Evolutionary conservation across 2,797 vertebrate species (phyloP).

Genomic region (Scolopax bukidnonensis): DNA sequence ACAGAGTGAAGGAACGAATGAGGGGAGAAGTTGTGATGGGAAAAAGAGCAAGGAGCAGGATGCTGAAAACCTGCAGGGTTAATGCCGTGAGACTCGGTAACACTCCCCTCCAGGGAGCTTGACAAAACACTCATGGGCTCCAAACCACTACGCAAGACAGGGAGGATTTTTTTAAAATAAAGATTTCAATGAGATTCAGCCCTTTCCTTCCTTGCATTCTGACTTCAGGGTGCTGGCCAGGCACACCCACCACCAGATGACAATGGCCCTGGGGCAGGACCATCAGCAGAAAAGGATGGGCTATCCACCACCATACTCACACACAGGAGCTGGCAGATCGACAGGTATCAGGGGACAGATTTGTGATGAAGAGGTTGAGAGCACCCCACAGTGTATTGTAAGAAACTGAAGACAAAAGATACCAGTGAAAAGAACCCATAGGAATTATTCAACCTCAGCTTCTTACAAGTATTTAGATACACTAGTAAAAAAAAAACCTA

Average conservation of each 20-base stretch:
- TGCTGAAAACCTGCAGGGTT: neutral
- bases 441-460: neutral
- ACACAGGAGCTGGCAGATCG: neutral
- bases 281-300: neutral
- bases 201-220: neutral
- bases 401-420: neutral
- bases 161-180: neutral
- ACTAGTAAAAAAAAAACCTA: neutral
- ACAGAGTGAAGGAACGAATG: neutral
- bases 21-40: neutral
- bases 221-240: neutral
- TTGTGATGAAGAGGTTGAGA: neutral
- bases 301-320: neutral
- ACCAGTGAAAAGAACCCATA: neutral
- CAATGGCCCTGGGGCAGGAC: neutral
- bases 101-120: neutral
- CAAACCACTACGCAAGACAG: rapidly evolving
- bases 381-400: neutral
- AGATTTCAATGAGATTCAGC: neutral
- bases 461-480: neutral
- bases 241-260: neutral
- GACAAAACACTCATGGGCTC: neutral
- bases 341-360: neutral
- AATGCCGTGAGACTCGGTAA: neutral
- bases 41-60: neutral